Percentiles rank a stretch among this genome's conserved stretches.
phyloP scores from a whole-genome alignment of 53 echinoderm and acorn worm species.

The Henricia sp. region DNA sequence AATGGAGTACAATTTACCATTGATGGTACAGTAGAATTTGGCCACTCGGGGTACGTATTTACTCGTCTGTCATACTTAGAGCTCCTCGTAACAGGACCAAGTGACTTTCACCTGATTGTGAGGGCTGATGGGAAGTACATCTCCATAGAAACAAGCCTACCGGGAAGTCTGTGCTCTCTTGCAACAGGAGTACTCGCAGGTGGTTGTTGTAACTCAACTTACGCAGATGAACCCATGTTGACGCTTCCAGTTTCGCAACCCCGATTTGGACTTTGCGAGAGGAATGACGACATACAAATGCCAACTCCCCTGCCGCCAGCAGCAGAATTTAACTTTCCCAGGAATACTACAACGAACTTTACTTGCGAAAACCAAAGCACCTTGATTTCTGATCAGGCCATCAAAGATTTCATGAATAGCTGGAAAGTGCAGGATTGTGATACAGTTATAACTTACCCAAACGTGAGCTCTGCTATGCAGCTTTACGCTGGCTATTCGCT shows the following conservation, averaged over 20 bases:
- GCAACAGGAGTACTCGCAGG: slow-evolving; percentile 79
- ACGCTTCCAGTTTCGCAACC: slow-evolving; percentile 14
- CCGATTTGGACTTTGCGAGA: slow-evolving; percentile 44
- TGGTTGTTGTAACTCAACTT: slow-evolving; percentile 71
- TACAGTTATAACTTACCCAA: slow-evolving; percentile 71
- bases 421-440: slow-evolving; percentile 79
- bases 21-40: slow-evolving; percentile 75
- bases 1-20: slow-evolving; percentile 62
- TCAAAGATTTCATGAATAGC: slow-evolving; percentile 58
- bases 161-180: slow-evolving; percentile 68
- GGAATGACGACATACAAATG: slow-evolving; percentile 28
- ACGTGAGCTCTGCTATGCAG: slow-evolving; percentile 33
- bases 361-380: slow-evolving; percentile 18
- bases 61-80: slow-evolving; percentile 79
- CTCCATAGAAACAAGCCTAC: slow-evolving; percentile 68
- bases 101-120: slow-evolving; percentile 66
- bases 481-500: slow-evolving; percentile 62
- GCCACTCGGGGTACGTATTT: slow-evolving; percentile 71
- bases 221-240: slow-evolving; percentile 16
- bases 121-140: slow-evolving; percentile 74
- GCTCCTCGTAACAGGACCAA: slow-evolving; percentile 76
- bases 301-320: slow-evolving; percentile 64
- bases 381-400: slow-evolving; percentile 37
- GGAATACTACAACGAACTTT: slow-evolving; percentile 23
- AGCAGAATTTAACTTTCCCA: slow-evolving; percentile 36